phyloP scores from a whole-genome alignment of 2,113 vertebrate genomes.

The Hemichromis elongatus region DNA sequence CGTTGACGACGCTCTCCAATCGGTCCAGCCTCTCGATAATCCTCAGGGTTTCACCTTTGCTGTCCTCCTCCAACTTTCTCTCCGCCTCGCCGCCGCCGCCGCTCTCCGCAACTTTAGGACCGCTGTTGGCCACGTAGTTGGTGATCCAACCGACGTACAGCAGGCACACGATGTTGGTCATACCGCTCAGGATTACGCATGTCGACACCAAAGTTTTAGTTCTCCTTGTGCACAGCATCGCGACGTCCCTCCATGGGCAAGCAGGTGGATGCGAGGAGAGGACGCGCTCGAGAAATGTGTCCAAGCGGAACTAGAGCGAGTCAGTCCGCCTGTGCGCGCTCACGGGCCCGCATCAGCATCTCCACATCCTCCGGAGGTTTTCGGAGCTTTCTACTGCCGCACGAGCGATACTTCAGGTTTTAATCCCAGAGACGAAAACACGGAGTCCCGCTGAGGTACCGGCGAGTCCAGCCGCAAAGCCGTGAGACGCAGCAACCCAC shows the following conservation, averaged over 20 bases:
- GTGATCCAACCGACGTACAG: slow-evolving; percentile 97
- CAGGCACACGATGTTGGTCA: slow-evolving; percentile 95
- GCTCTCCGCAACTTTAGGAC: slow-evolving; percentile 84
- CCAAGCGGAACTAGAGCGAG: not conserved
- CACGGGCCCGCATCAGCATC: not conserved
- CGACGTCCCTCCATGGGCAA: slow-evolving; percentile 84
- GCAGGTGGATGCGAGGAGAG: slow-evolving; percentile 9
- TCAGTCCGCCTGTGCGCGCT: slow-evolving; percentile 1
- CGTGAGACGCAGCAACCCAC: not conserved
- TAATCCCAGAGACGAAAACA: not conserved
- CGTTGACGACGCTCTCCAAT: slow-evolving; percentile 93
- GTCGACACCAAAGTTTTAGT: slow-evolving; percentile 99
- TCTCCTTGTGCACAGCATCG: slow-evolving; percentile 94
- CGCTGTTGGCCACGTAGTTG: slow-evolving; percentile 91
- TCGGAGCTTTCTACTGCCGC: not conserved
- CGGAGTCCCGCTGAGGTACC: not conserved
- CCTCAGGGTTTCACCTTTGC: slow-evolving; percentile 87
- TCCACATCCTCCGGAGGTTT: not conserved
- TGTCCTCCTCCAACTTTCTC: slow-evolving; percentile 89
- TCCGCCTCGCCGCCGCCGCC: slow-evolving; percentile 67
- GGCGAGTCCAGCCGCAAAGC: slow-evolving; percentile 14
- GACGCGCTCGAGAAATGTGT: slow-evolving; percentile 5
- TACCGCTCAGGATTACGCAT: slow-evolving; percentile 95
- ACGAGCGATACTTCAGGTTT: not conserved
- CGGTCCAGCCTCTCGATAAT: slow-evolving; percentile 93